These are phyloP conservation scores for Eretmocerus hayati DNA, from an alignment of 2,888 invertebrate genomes.

Conservation along the genomic window DNA sequence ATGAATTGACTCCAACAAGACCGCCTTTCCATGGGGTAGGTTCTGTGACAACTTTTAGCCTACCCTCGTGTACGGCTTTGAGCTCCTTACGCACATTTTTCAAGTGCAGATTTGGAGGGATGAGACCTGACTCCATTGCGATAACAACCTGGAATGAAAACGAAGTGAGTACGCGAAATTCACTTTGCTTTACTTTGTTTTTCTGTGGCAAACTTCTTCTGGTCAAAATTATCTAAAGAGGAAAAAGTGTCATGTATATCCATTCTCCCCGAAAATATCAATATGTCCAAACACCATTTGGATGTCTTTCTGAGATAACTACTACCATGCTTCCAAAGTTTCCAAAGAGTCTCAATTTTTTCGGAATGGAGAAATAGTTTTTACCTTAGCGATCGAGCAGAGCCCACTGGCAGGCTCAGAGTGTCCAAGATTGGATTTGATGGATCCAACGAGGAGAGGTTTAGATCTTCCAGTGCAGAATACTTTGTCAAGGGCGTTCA, in stretches of 20 bases:
- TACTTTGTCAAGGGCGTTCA: conserved; percentile 69
- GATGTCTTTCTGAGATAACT: no score
- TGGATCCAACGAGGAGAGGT: conserved; percentile 77
- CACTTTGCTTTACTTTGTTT: no score
- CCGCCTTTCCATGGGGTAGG: conserved; percentile 64
- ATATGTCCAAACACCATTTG: no score
- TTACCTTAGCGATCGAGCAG: conserved; percentile 72
- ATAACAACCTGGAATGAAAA: conserved; percentile 67
- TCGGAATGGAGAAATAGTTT: no score
- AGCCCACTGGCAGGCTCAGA: conserved; percentile 79
- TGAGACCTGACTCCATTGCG: conserved; percentile 68
- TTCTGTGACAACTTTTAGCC: conserved; percentile 66
- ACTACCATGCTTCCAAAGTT: not conserved
- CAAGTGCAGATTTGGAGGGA: conserved; percentile 83
- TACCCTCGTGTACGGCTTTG: conserved; percentile 54
- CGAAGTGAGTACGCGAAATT: no score
- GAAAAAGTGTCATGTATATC: no score
- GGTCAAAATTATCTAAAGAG: no score
- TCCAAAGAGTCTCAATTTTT: not conserved
- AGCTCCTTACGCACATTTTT: conserved; percentile 55
- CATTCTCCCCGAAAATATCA: no score
- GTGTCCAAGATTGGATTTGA: conserved; percentile 92
- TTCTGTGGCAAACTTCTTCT: no score
- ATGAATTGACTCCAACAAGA: conserved; percentile 76
- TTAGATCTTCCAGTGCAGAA: conserved; percentile 64